These are phyloP conservation scores for Caenorhabditis virilis DNA, from an alignment of 2,888 invertebrate species.

Conservation along the genomic window DNA sequence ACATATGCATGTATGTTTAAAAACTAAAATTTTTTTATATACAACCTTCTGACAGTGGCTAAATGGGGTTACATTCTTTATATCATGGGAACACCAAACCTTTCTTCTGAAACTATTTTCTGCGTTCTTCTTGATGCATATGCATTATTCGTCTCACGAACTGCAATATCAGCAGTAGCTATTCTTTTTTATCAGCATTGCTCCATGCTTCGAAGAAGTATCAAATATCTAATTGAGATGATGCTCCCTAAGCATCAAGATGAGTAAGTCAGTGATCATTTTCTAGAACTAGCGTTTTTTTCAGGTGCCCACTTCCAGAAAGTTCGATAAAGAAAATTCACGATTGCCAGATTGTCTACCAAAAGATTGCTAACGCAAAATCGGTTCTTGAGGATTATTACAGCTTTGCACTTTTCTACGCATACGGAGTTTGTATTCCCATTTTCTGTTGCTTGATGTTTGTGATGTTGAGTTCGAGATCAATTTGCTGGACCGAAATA, in stretches of 20 bases:
- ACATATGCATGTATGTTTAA: conserved; percentile 33
- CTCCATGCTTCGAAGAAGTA: conserved; percentile 26
- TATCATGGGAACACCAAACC: conserved; percentile 27
- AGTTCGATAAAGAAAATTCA: conserved; percentile 40
- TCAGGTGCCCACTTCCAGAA: conserved; percentile 38
- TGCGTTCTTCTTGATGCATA: conserved; percentile 32
- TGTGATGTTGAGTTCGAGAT: conserved; percentile 26
- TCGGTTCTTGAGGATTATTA: conserved; percentile 44
- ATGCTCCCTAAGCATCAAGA: conserved; percentile 39
- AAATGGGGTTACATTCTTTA: conserved; percentile 37
- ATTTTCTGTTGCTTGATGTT: conserved; percentile 40
- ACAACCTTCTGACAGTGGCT: conserved; percentile 14
- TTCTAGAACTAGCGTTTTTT: neutral
- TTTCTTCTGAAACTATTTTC: conserved; percentile 27
- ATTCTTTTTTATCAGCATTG: conserved; percentile 38
- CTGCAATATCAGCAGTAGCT: conserved; percentile 32
- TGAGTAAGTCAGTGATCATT: conserved; percentile 7
- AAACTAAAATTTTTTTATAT: too few species aligned
- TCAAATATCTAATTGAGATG: conserved; percentile 32
- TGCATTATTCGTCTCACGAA: conserved; percentile 34
- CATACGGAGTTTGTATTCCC: conserved; percentile 46
- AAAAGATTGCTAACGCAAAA: conserved; percentile 39
- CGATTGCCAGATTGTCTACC: conserved; percentile 39
- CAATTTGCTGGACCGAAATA: conserved; percentile 41
- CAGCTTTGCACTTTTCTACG: conserved; percentile 41